Conservation (phyloP, 2,797 vertebrate species). For the Mergus octosetaceus region DNA sequence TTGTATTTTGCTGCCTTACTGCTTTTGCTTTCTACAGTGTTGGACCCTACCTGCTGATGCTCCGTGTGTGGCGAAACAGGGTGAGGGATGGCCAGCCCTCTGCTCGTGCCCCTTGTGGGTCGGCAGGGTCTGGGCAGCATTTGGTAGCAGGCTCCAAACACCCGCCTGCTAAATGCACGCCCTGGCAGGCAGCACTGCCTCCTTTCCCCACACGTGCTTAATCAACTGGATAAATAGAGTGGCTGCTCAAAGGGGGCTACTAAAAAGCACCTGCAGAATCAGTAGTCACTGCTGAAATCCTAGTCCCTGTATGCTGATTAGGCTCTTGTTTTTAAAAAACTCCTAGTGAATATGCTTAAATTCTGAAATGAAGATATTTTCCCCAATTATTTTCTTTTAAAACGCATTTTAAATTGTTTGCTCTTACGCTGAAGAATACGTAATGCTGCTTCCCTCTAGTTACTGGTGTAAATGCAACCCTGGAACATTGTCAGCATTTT, state of each 20-base stretch:
- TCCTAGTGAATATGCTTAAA: constrained; percentile 27
- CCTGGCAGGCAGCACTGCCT: neutral
- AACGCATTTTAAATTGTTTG: neutral
- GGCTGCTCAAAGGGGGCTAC: neutral
- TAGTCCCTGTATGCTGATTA: constrained; percentile 22
- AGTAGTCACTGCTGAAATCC: constrained; percentile 32
- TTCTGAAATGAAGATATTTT: constrained; percentile 26
- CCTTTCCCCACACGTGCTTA: neutral
- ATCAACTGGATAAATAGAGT: neutral
- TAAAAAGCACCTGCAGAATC: constrained; percentile 47
- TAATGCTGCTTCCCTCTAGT: neutral
- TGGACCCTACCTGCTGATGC: neutral
- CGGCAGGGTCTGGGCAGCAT: neutral
- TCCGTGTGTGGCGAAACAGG: fast-evolving
- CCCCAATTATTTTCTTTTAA: constrained; percentile 15
- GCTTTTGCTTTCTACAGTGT: fast-evolving
- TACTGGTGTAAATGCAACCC: neutral
- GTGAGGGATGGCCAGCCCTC: neutral
- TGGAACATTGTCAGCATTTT: neutral
- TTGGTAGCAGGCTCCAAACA: neutral
- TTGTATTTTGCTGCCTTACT: fast-evolving
- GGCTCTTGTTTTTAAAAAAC: constrained; percentile 39
- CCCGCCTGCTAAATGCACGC: fast-evolving
- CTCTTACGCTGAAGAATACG: neutral
- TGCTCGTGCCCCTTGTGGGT: fast-evolving